Base-by-base conservation (phyloP, 2,797 vertebrate genomes). In the Sitta carolinensis region DNA sequence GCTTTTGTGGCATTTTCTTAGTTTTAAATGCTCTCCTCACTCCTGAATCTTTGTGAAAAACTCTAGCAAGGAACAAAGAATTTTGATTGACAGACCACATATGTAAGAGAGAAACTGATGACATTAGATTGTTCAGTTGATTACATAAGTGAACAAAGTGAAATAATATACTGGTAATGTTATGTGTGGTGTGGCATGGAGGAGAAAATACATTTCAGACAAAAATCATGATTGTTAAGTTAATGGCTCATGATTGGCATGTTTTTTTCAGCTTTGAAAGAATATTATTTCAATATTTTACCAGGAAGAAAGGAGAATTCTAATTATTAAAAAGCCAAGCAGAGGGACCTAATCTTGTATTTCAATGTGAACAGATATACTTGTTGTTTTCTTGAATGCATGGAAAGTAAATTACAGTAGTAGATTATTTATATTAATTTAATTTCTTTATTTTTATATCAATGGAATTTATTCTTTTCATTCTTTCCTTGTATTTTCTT, bases 81-180 rank as follows among this genome's bases (percentile, higher is more conserved):
- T 87, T 93, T 90, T 97, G 95, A 94, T 55, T 82, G 91, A 62
- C 59, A 94, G 70, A 79, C 18, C 27, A 58, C 32, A 40, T 17
- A 52, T 7, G 52, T 82, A 63, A 61, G n/a, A 82, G 27, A 88
- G 17, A 94, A 93, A 95, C 18, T 87, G 61, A 64, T 80, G 50
- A 15, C 38, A 57, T 70, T 54, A 89, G 34, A 73, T 90, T 48
- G 38, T 74, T 78, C 73, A 36, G 25, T 92, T 3, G 0, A 90
- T 74, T 93, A 30, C 25, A 2, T 70, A 94, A 92, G 27, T 55
- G 84, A 87, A 48, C 26, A 73, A 92, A 82, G 63, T 25, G 12
- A 90, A 94, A 66, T 79, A 77, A 70, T 32, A 74, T 51, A 57
- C 17, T 40, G 16, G 22, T 78, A 77, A 64, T 77, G 38, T 64